Evolutionary conservation across 2,888 invertebrate genomes (phyloP), one percentile per base, ranked within the genome.

Genomic region (Yponomeuta cagnagella): DNA sequence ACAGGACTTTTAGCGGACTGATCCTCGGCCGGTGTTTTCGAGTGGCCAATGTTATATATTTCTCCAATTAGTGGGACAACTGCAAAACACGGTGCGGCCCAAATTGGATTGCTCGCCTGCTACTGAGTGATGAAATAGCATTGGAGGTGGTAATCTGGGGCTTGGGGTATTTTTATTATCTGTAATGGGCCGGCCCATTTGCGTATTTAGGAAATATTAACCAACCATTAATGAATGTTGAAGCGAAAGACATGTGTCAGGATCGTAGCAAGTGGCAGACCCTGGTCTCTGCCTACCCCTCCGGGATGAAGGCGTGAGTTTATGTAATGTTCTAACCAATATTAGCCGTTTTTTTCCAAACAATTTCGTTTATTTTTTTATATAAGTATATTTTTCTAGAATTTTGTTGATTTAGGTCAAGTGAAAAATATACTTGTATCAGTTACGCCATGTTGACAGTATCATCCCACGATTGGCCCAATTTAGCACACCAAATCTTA

Each of bases 31-130:
- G 33, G n/a, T 5, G 2, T 68, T 68, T 10, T 48, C 48, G 6
- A 48, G 33, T 23, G 43, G 10, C 37, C 43, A n/a, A 68, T 23
- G 23, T 23, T 23, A 23, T 23, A 23, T 23, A 23, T 23, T 68
- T 68, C 48, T 37, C 68, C 68, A 68, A 68, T 68, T 68, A 69
- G 69, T 48, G 52, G 52, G 23, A 52, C 52, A 69, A 48, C 43
- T 43, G 48, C 9, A 33, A 48, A 58, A 12, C 30, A 69, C 65
- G 65, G 10, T 9, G 37, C 15, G 30, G 66, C 15, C 33, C 6
- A 63, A 63, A 63, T 23, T 63, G n/a, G 23, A 30, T 65, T 65
- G 30, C 30, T 65, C 12, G 52, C 52, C 12, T 58, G 15, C 3
- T 58, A 58, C 43, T 6, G 43, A 58, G 15, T 15, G 52, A 15